A percentile compares a stretch with the other conserved stretches of the same genome.
phyloP scores from a whole-genome alignment of 2,888 invertebrate species.

The Cheilosia vernalis region DNA sequence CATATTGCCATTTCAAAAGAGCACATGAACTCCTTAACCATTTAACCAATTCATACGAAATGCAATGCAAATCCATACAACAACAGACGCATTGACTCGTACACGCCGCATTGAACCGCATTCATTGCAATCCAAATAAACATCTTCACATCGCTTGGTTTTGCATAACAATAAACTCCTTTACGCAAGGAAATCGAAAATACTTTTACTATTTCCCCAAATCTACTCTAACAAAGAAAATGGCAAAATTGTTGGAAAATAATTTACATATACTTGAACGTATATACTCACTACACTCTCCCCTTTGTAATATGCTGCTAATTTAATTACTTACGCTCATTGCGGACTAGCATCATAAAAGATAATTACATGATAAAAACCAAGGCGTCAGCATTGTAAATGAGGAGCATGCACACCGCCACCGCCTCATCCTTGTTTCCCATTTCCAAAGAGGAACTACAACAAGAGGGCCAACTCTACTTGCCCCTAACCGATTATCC shows the following conservation, averaged over 20 bases:
- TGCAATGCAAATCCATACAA: slow-evolving; percentile 6
- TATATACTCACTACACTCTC: background rate
- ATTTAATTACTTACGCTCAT: slow-evolving; percentile 83
- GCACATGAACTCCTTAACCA: too few species aligned
- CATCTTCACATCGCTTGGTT: slow-evolving; percentile 18
- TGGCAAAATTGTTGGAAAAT: slow-evolving; percentile 15
- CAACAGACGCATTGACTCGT: slow-evolving; percentile 33
- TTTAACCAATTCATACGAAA: background rate
- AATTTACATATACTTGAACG: slow-evolving; percentile 27
- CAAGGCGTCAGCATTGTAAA: slow-evolving; percentile 70
- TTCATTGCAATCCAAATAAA: slow-evolving; percentile 22
- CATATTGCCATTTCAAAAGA: too few species aligned
- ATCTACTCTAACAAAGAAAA: slow-evolving; percentile 25
- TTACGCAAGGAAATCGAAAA: slow-evolving; percentile 51
- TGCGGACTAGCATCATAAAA: slow-evolving; percentile 77
- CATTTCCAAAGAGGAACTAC: too few species aligned
- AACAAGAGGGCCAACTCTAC: too few species aligned
- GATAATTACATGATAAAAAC: slow-evolving; percentile 75
- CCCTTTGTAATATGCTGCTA: slow-evolving; percentile 77
- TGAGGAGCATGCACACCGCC: slow-evolving; percentile 12
- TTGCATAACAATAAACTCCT: slow-evolving; percentile 58
- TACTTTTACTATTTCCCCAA: slow-evolving; percentile 23
- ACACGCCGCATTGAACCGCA: background rate
- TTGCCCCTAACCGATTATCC: too few species aligned
- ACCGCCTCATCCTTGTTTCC: slow-evolving; percentile 19